Evolutionary conservation across 2,888 invertebrate genomes (phyloP).

Genomic region (Poecilobothrus nobilitatus): DNA sequence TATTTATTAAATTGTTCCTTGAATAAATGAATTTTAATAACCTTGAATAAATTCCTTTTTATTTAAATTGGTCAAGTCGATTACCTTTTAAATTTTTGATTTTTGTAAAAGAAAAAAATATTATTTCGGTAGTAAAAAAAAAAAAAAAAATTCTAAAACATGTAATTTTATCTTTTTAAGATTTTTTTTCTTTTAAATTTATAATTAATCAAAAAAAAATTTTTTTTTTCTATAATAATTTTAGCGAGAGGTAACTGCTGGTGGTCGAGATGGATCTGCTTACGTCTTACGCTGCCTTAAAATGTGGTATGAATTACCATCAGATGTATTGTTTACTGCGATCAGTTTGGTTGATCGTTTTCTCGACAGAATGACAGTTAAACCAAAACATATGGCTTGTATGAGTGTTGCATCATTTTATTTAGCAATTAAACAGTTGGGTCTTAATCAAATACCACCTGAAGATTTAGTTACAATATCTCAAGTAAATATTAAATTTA

Average conservation of each 20-base stretch:
- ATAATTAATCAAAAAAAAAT: too few species aligned
- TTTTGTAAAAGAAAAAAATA: too few species aligned
- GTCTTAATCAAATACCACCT: slow-evolving; percentile 51
- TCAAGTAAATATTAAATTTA: slow-evolving; percentile 32
- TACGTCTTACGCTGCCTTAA: slow-evolving; percentile 73
- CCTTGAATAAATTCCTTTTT: too few species aligned
- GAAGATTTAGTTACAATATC: slow-evolving; percentile 58
- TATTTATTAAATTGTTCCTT: too few species aligned
- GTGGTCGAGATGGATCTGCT: slow-evolving; percentile 70
- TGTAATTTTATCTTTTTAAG: not conserved
- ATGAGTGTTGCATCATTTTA: slow-evolving; percentile 80
- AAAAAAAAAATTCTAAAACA: too few species aligned
- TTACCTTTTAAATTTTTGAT: too few species aligned
- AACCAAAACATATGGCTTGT: slow-evolving; percentile 77
- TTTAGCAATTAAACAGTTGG: slow-evolving; percentile 64
- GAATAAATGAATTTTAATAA: too few species aligned
- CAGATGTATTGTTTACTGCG: slow-evolving; percentile 68
- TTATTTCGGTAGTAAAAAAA: too few species aligned
- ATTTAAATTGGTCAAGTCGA: too few species aligned
- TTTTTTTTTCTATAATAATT: slow-evolving; percentile 12
- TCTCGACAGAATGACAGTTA: slow-evolving; percentile 72
- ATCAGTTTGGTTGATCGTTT: slow-evolving; percentile 74
- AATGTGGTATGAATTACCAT: slow-evolving; percentile 76
- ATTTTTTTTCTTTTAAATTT: not conserved
- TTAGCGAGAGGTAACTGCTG: slow-evolving; percentile 61